A percentile compares a stretch with the other conserved stretches of the same genome.
Conservation (phyloP, 2,113 vertebrate species). For the Pelodiscus sinensis region DNA sequence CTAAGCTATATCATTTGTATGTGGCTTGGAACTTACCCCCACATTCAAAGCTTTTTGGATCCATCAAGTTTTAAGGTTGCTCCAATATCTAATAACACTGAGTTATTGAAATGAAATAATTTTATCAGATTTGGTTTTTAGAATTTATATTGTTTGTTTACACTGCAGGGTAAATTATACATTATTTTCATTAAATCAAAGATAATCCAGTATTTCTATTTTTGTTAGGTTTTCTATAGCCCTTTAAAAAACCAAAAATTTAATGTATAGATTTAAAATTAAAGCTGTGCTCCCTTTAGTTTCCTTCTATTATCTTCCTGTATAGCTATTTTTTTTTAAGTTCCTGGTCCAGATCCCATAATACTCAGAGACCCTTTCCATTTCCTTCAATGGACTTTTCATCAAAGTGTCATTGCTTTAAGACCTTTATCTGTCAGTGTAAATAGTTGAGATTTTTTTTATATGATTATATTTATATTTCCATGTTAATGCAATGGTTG, state of each 20-base stretch:
- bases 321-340: not conserved
- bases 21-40: not conserved
- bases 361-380: not conserved
- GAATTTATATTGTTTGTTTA: not conserved
- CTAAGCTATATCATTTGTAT: not conserved
- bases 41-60: not conserved
- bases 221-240: not conserved
- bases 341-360: not conserved
- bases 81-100: not conserved
- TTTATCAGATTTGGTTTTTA: slow-evolving; percentile 1
- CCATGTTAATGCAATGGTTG: not conserved
- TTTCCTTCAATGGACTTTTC: not conserved
- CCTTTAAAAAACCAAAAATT: not conserved
- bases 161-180: not conserved
- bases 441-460: not conserved
- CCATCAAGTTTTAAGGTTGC: not conserved
- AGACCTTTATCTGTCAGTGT: not conserved
- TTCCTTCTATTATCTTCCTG: not conserved
- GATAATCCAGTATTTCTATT: not conserved
- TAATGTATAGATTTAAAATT: not conserved
- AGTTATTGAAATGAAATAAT: not conserved
- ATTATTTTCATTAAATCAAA: not conserved
- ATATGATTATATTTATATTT: not conserved
- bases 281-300: not conserved
- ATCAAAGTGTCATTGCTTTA: not conserved